Evolutionary conservation across 2,113 vertebrate species (phyloP), one percentile per base, ranked within the genome.

Genomic region (Chamaea fasciata): DNA sequence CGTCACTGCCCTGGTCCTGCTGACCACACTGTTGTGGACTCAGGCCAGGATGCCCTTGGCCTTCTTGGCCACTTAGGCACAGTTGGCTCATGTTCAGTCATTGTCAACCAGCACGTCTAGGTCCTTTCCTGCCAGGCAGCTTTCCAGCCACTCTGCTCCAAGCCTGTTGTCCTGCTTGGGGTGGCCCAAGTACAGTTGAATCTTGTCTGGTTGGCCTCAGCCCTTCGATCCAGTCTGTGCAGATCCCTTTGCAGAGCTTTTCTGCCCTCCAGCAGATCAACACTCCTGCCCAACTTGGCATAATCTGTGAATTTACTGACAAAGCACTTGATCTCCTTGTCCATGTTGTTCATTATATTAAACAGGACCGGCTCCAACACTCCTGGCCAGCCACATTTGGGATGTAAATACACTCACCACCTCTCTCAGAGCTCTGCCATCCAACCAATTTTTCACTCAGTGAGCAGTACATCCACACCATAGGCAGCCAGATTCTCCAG

Each of bases 21-120:
- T 67, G 39, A 30, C 23, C 39, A 44, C 24, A n/a, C 39, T 46
- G 2, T 42, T 64, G 30, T 22, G 13, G 15, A 21, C 31, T 24
- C 13, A 39, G 30, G 24, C 46, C n/a, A 53, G 52, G 37, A 30
- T 89, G 39, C 11, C 13, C 2, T 5, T 68, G 24, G 28, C 19
- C 23, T 52, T 82, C 41, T 71, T 42, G 26, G 27, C 42, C 31
- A 9, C 12, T 6, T 73, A 37, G 26, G 11, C 35, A 37, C 67
- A 23, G 11, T 22, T 73, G 57, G 9, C 15, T 80, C 18, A 20
- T 9, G 5, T 81, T 37, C 50, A 50, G 1, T 12, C 0, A 0
- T 26, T 50, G 21, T 20, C 15, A 27, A 1, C 9, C 31, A 50
- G 27, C 5, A 59, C 27, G 4, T 8, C 31, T 15, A 42, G 24